Evolutionary conservation across 2,797 vertebrate species (phyloP).

Genomic region (Pristis pectinata): DNA sequence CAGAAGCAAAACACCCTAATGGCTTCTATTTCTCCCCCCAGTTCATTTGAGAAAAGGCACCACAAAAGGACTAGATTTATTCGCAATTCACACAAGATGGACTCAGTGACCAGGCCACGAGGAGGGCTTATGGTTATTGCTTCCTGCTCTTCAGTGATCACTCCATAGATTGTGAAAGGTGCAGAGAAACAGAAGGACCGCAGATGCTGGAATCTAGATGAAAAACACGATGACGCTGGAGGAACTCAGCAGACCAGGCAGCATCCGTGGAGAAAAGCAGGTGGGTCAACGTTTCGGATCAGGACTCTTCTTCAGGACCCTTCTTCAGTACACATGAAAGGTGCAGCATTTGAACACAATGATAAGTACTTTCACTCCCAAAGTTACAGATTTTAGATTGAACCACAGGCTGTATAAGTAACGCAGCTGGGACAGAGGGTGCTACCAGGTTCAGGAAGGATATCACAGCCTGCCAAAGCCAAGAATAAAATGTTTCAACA

Average conservation of each 20-base stretch:
- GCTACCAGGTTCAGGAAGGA: not conserved
- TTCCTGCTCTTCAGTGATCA: not conserved
- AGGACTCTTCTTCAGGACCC: no score
- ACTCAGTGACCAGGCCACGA: not conserved
- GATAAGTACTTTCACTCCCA: not conserved
- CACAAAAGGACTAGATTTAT: not conserved
- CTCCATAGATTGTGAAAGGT: not conserved
- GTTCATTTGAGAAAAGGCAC: not conserved
- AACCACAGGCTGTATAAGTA: not conserved
- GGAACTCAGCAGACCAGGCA: no score
- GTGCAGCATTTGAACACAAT: not conserved
- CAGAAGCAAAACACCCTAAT: not conserved
- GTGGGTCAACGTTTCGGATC: no score
- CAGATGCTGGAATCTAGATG: no score
- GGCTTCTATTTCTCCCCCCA: not conserved
- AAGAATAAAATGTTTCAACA: not conserved
- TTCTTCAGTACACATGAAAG: no score
- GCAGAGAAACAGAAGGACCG: no score
- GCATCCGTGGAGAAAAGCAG: no score
- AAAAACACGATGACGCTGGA: no score
- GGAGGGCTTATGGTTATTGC: not conserved
- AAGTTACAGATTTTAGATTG: not conserved
- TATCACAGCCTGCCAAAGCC: not conserved
- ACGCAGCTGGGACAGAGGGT: not conserved
- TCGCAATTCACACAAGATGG: not conserved